phyloP scores from a whole-genome alignment of 2,797 vertebrate genomes.

The Gobionotothen gibberifrons region DNA sequence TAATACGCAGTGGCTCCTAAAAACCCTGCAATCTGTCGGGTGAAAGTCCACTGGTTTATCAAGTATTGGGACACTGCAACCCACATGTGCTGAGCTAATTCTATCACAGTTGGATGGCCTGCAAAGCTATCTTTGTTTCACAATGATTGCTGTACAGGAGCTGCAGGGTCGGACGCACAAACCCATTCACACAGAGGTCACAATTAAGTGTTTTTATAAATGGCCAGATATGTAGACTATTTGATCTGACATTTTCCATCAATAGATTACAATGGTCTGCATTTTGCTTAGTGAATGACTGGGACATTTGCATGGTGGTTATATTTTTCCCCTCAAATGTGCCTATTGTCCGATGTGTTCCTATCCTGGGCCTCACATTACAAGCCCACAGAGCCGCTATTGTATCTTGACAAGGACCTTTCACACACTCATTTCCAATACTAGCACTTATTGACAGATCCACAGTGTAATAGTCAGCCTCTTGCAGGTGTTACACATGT shows the following conservation, averaged over 20 bases:
- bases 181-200: not conserved
- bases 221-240: not conserved
- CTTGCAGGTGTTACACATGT: slow-evolving; percentile 57
- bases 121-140: slow-evolving; percentile 22
- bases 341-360: slow-evolving; percentile 76
- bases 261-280: slow-evolving; percentile 16
- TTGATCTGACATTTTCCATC: slow-evolving; percentile 2
- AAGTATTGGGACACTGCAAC: slow-evolving; percentile 58
- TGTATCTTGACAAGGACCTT: slow-evolving; percentile 78
- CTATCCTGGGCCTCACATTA: slow-evolving; percentile 78
- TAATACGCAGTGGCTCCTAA: slow-evolving; percentile 34
- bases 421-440: slow-evolving; percentile 69
- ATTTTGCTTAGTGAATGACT: slow-evolving; percentile 46
- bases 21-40: slow-evolving; percentile 67
- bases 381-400: slow-evolving; percentile 79
- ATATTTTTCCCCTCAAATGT: slow-evolving; percentile 69
- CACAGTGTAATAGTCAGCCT: slow-evolving; percentile 44
- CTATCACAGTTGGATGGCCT: not conserved
- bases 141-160: not conserved
- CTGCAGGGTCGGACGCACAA: not conserved
- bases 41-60: slow-evolving; percentile 82
- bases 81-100: slow-evolving; percentile 49
- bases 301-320: slow-evolving; percentile 63
- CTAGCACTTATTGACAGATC: slow-evolving; percentile 68
- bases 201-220: not conserved